Evolutionary conservation across 2,113 vertebrate species (phyloP), one percentile per base, ranked within the genome.

Genomic region (Melanostigma gelatinosum): DNA sequence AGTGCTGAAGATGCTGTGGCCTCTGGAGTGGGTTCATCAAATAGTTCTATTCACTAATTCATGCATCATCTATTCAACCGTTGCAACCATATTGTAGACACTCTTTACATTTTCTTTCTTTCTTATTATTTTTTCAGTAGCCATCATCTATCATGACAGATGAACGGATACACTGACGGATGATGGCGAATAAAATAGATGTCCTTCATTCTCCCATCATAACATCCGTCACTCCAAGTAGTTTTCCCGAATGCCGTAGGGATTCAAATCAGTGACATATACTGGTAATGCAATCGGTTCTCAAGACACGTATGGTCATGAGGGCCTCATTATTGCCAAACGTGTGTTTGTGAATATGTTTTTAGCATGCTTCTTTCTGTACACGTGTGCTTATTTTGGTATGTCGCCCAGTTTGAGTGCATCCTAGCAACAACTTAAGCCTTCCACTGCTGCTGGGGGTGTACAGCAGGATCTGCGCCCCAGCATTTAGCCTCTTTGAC

Each of bases 401-500:
- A 46, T 77, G 62, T 73, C 27, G 64, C 27, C 36, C 32, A 32
- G n/a, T 66, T 60, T 66, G n/a, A 80, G 63, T 61, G 63, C 50
- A 80, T 62, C 83, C 18, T 57, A 66, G 65, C 40, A 82, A 74
- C 85, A 73, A 22, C 61, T 55, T 42, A 8, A 75, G 64, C 63
- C 24, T 63, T 54, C 48, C 38, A n/a, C 34, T 63, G 63, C 70
- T 74, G 22, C 55, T 55, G 66, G 16, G 16, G 72, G 8, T 46
- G 34, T 88, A 57, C 72, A 78, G 72, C 66, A 77, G 70, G 48
- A 69, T 71, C 44, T 54, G 75, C 11, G 29, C 54, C 73, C 83
- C 52, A 55, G 75, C 79, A 77, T 86, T 90, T 90, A 89, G 81
- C 81, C 86, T 67, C 72, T 83, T 62, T 86, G 88, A 88, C 85